Conservation (phyloP, 1,140 invertebrate genomes). For the Hyphantria cunea region DNA sequence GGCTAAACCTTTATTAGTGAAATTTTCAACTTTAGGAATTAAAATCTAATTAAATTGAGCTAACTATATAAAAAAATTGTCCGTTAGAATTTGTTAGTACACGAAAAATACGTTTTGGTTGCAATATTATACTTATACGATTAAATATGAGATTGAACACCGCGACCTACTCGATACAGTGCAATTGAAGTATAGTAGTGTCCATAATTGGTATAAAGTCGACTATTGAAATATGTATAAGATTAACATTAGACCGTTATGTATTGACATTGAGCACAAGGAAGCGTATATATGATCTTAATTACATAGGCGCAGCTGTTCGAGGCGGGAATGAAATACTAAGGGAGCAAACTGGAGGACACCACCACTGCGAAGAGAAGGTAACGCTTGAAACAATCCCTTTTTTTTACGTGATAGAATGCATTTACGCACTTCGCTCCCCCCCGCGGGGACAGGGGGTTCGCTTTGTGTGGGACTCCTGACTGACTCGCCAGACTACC, state of each 20-base stretch:
- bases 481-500: no score
- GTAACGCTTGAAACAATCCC: no score
- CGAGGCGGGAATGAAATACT: no score
- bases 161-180: conserved; percentile 46
- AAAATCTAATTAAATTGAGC: conserved; percentile 59
- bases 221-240: conserved; percentile 44
- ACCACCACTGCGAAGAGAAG: no score
- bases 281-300: conserved; percentile 70
- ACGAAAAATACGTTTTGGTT: conserved; percentile 46
- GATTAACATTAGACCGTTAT: conserved; percentile 70
- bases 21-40: conserved; percentile 7
- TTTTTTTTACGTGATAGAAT: no score
- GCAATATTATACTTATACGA: conserved; percentile 40
- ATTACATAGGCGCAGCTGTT: conserved; percentile 28
- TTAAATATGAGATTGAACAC: conserved; percentile 71
- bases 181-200: conserved; percentile 36
- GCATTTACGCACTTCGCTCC: no score
- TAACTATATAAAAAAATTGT: conserved; percentile 54
- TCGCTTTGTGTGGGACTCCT: no score
- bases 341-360: no score
- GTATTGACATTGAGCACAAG: conserved; percentile 78
- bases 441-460: no score
- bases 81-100: conserved; percentile 50
- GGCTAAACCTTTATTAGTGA: conserved; percentile 2
- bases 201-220: conserved; percentile 29